phyloP scores from a whole-genome alignment of 2,888 invertebrate species.

The Augochlorella aurata region DNA sequence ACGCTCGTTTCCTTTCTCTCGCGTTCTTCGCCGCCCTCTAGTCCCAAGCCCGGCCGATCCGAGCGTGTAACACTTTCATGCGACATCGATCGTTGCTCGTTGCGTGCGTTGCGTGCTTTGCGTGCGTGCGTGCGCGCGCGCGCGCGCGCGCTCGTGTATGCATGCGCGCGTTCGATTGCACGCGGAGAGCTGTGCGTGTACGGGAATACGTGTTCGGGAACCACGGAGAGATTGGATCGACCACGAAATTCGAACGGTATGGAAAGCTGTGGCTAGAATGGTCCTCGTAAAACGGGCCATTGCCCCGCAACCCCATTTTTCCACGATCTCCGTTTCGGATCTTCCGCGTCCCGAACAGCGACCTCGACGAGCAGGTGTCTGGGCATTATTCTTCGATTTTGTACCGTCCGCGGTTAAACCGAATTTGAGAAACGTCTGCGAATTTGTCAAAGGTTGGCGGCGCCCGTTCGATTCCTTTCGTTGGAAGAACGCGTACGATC shows the following conservation, averaged over 20 bases:
- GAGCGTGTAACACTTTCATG: conserved; percentile 68
- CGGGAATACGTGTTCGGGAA: conserved; percentile 13
- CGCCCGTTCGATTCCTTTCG: too few species aligned
- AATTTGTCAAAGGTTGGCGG: too few species aligned
- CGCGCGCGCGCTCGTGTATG: background rate
- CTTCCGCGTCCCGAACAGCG: background rate
- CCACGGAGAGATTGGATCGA: too few species aligned
- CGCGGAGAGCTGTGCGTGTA: background rate
- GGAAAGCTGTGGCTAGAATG: conserved; percentile 1
- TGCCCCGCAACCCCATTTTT: background rate
- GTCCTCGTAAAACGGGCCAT: background rate
- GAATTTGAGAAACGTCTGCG: too few species aligned
- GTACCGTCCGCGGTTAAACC: background rate
- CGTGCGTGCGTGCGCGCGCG: conserved; percentile 5
- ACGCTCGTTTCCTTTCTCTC: conserved; percentile 40
- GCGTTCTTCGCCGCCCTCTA: conserved; percentile 50
- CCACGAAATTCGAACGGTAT: conserved; percentile 18
- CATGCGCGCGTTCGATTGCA: conserved; percentile 1
- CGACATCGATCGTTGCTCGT: conserved; percentile 64
- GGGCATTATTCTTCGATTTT: background rate
- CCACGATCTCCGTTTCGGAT: background rate
- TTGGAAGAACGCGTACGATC: too few species aligned
- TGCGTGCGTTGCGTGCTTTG: background rate
- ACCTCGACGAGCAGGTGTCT: background rate
- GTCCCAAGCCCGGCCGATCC: conserved; percentile 61